These are phyloP conservation scores for Acanthurus lineatus DNA, from an alignment of 2,797 vertebrate genomes.

Conservation along the genomic window DNA sequence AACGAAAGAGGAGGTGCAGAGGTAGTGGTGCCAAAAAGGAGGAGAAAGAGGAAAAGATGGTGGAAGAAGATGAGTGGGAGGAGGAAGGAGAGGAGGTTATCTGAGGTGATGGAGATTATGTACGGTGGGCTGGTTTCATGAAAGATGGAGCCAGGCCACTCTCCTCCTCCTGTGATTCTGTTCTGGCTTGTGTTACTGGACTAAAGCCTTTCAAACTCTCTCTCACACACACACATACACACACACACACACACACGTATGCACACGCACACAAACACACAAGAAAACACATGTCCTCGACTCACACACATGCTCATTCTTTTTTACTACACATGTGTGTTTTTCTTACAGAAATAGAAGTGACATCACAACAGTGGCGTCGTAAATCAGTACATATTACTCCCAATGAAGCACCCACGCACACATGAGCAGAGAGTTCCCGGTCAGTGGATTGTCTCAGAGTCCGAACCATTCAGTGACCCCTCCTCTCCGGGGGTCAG, in stretches of 20 bases:
- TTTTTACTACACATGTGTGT: slow-evolving; percentile 56
- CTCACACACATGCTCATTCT: slow-evolving; percentile 60
- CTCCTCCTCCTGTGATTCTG: slow-evolving; percentile 71
- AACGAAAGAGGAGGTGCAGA: slow-evolving; percentile 23
- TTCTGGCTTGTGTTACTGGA: slow-evolving; percentile 67
- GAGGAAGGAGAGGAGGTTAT: slow-evolving; percentile 64
- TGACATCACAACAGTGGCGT: slow-evolving; percentile 66
- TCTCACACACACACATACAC: slow-evolving; percentile 15
- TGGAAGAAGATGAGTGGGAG: slow-evolving; percentile 27
- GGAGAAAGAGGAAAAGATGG: slow-evolving; percentile 28
- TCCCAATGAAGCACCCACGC: slow-evolving; percentile 44
- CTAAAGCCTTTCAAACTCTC: slow-evolving; percentile 48
- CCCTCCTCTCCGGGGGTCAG: slow-evolving; percentile 90
- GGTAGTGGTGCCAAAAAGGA: slow-evolving; percentile 28
- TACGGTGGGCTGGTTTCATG: slow-evolving; percentile 69
- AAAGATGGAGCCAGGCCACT: slow-evolving; percentile 71
- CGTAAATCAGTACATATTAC: slow-evolving; percentile 57
- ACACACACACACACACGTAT: slow-evolving; percentile 51
- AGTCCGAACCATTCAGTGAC: slow-evolving; percentile 94
- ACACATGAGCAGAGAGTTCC: slow-evolving; percentile 34
- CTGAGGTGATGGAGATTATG: slow-evolving; percentile 74
- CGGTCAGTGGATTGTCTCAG: slow-evolving; percentile 74
- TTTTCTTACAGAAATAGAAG: slow-evolving; percentile 70
- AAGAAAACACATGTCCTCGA: slow-evolving; percentile 58
- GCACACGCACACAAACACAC: slow-evolving; percentile 44